Conservation (phyloP, 2,888 invertebrate species). For the Carabus problematicus region DNA sequence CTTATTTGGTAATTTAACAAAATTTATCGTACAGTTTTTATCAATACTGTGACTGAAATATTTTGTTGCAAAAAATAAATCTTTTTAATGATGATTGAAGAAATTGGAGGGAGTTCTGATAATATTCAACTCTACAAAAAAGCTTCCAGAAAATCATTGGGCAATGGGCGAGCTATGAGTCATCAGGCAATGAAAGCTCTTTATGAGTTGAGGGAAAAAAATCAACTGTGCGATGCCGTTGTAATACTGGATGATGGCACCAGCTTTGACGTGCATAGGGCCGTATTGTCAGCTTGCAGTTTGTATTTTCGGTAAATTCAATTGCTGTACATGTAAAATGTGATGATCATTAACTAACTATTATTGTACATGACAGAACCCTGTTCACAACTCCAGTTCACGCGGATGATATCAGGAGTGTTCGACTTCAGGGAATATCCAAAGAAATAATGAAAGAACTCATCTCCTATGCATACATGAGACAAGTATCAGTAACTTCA, state of each 20-base stretch:
- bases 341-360: not conserved
- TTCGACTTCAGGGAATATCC: slow-evolving; percentile 78
- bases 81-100: no score
- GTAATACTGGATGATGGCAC: slow-evolving; percentile 83
- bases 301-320: slow-evolving; percentile 81
- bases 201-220: slow-evolving; percentile 81
- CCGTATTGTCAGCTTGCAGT: slow-evolving; percentile 87
- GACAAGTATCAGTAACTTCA: slow-evolving; percentile 76
- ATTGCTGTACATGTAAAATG: not conserved
- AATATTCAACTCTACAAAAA: no score
- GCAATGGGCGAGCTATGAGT: slow-evolving; percentile 75
- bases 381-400: slow-evolving; percentile 83
- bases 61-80: no score
- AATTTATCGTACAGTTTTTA: no score
- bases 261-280: slow-evolving; percentile 83
- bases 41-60: no score
- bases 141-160: slow-evolving; percentile 48
- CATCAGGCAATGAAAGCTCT: slow-evolving; percentile 84
- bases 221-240: slow-evolving; percentile 86
- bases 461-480: slow-evolving; percentile 85
- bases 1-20: no score
- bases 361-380: slow-evolving; percentile 63
- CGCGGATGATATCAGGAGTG: slow-evolving; percentile 72
- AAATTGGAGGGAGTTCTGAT: no score
- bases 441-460: slow-evolving; percentile 79